Conservation (phyloP, 2,113 vertebrate species). For the Corythornis vintsioides region DNA sequence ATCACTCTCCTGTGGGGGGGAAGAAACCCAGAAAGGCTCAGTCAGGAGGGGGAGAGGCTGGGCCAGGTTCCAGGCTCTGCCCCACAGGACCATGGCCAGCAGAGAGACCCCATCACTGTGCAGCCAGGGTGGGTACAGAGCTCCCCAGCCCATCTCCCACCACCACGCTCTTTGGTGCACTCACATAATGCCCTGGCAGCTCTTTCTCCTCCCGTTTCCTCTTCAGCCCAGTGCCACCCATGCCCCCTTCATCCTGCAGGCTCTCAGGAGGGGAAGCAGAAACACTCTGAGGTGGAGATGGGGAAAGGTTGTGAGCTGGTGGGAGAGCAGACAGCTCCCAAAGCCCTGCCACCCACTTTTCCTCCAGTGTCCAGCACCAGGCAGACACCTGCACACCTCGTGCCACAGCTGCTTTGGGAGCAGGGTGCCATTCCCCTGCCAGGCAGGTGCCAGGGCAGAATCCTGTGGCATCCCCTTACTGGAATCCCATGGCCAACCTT, state of each 20-base stretch:
- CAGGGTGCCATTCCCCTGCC: no score
- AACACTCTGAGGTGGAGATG: slow-evolving; percentile 39
- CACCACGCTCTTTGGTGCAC: fast-evolving
- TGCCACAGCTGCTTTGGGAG: no score
- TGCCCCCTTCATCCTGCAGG: slow-evolving; percentile 37
- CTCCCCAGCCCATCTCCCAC: neutral
- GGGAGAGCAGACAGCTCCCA: fast-evolving
- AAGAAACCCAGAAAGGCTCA: neutral
- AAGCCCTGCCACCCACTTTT: fast-evolving
- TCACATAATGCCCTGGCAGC: neutral
- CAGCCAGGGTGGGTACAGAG: neutral
- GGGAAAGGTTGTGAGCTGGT: neutral
- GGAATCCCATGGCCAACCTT: no score
- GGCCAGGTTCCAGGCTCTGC: neutral
- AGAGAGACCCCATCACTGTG: neutral
- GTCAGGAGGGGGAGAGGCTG: neutral
- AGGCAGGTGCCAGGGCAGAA: neutral
- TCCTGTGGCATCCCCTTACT: neutral
- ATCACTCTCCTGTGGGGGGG: slow-evolving; percentile 68
- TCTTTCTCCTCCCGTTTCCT: neutral
- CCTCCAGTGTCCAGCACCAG: neutral
- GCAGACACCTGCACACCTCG: no score
- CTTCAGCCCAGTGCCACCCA: neutral
- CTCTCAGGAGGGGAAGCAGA: slow-evolving; percentile 70
- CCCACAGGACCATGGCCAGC: neutral